Percentiles rank a stretch among this genome's conserved stretches.
Conservation (phyloP, 2,113 vertebrate species). For the Alces alces region DNA sequence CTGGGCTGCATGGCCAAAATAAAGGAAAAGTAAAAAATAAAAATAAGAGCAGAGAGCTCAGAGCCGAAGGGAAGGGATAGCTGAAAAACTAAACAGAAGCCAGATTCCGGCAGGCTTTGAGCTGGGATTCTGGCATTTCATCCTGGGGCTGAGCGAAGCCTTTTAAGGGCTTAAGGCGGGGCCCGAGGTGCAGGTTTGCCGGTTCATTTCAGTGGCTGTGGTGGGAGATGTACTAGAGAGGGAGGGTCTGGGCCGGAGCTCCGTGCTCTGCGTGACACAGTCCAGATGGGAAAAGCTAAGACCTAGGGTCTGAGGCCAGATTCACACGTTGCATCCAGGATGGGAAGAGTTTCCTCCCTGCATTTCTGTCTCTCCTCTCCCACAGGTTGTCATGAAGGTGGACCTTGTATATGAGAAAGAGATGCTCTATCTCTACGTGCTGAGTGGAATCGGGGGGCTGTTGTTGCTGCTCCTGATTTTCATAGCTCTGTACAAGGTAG, state of each 20-base stretch:
- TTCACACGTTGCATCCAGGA: background rate
- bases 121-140: background rate
- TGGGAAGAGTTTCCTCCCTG: background rate
- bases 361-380: background rate
- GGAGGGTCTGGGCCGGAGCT: background rate
- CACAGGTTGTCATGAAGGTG: conserved; percentile 56
- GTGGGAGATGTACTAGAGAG: fast-evolving
- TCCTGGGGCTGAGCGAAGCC: background rate
- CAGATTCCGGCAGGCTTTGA: background rate
- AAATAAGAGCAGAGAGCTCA: background rate
- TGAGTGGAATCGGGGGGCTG: conserved; percentile 50
- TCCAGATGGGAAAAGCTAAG: background rate
- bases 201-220: background rate
- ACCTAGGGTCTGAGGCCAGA: background rate
- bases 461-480: conserved; percentile 63
- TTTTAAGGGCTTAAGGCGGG: background rate
- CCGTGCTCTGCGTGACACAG: background rate
- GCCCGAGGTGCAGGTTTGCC: fast-evolving
- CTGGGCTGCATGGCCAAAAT: background rate
- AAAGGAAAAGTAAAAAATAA: background rate
- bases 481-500: conserved; percentile 58
- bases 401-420: conserved; percentile 54
- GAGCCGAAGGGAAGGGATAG: background rate
- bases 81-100: background rate
- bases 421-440: conserved; percentile 33